A percentile compares a stretch with the other conserved stretches of the same genome.
These are phyloP conservation scores for Tortrix viridana DNA, from an alignment of 2,888 invertebrate genomes.

Conservation along the genomic window DNA sequence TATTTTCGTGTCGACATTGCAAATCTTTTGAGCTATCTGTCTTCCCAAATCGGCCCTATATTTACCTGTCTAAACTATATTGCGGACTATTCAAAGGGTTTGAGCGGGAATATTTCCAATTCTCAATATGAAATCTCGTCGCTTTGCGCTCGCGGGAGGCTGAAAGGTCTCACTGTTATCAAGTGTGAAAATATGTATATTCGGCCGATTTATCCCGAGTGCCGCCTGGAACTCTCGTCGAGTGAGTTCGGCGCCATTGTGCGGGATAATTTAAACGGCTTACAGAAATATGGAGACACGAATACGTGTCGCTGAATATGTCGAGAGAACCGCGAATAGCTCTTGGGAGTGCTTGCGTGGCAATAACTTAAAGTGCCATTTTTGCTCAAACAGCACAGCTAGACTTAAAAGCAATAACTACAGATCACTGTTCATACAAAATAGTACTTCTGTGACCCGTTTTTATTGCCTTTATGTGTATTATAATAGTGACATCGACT, in stretches of 20 bases:
- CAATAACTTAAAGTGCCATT: conserved; percentile 20
- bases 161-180: conserved; percentile 31
- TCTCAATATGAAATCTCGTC: conserved; percentile 4
- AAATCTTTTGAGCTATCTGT: not conserved
- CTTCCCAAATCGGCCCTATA: too few species aligned
- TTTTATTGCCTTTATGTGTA: too few species aligned
- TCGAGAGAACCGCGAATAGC: conserved; percentile 14
- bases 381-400: not conserved
- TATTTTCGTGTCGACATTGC: not conserved
- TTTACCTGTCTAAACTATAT: not conserved
- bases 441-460: too few species aligned
- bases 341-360: conserved; percentile 3
- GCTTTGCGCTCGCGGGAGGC: conserved; percentile 16
- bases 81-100: conserved; percentile 9
- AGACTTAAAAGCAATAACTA: not conserved
- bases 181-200: conserved; percentile 48
- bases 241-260: conserved; percentile 22
- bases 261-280: conserved; percentile 36
- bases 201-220: conserved; percentile 47
- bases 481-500: too few species aligned
- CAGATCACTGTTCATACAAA: too few species aligned
- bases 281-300: conserved; percentile 22
- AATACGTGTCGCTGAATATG: conserved; percentile 26
- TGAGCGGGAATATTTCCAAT: conserved; percentile 12
- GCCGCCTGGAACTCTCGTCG: conserved; percentile 29